phyloP scores from a whole-genome alignment of 2,797 vertebrate genomes.

The Hylomyscus alleni region DNA sequence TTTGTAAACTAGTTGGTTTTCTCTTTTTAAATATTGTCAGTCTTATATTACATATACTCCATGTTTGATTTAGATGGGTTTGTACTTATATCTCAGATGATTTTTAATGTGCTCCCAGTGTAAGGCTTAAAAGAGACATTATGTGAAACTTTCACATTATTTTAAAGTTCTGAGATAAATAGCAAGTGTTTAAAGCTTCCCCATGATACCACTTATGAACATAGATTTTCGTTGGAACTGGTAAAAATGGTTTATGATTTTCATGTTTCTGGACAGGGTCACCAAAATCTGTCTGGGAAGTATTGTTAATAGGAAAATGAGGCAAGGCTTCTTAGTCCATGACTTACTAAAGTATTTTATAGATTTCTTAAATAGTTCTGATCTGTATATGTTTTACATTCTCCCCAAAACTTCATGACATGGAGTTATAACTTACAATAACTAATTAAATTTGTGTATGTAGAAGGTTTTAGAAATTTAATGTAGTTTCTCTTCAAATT shows the following conservation, averaged over 20 bases:
- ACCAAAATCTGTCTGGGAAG: not conserved
- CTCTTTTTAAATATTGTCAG: not conserved
- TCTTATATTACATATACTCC: not conserved
- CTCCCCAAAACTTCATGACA: not conserved
- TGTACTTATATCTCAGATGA: constrained; percentile 14
- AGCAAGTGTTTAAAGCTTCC: not conserved
- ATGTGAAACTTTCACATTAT: constrained; percentile 27
- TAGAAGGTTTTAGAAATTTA: constrained; percentile 12
- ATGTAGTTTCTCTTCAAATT: constrained; percentile 57
- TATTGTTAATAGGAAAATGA: not conserved
- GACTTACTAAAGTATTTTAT: constrained; percentile 39
- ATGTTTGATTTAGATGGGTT: not conserved
- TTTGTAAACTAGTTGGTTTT: constrained; percentile 12
- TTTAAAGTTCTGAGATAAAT: constrained; percentile 8
- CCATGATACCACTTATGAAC: not conserved
- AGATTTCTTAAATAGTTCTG: constrained; percentile 6
- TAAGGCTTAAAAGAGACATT: constrained; percentile 11
- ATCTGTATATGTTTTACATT: not conserved
- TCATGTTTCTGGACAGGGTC: not conserved
- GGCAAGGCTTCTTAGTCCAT: not conserved
- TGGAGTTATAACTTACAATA: constrained; percentile 12
- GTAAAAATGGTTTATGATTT: constrained; percentile 31
- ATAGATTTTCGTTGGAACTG: constrained; percentile 38
- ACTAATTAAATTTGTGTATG: constrained; percentile 39
- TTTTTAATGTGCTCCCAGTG: not conserved